Conservation (phyloP, 2,113 vertebrate species). For the Limanda limanda region DNA sequence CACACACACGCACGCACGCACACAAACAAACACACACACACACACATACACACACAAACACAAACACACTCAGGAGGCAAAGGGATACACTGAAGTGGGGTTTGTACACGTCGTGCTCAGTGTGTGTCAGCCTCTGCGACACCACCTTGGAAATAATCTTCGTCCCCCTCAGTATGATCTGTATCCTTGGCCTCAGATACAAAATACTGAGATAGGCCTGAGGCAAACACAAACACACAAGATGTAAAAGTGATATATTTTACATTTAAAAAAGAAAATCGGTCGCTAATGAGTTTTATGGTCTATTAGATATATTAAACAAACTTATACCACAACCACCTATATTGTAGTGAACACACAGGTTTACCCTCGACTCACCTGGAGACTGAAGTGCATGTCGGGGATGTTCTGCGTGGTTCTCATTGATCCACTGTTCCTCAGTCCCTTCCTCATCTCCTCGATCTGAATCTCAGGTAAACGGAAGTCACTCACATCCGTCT, state of each 20-base stretch:
- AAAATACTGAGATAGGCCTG: slow-evolving; percentile 87
- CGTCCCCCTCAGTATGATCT: slow-evolving; percentile 85
- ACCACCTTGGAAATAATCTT: slow-evolving; percentile 84
- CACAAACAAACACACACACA: no score
- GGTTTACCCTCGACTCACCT: slow-evolving; percentile 72
- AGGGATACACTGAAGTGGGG: slow-evolving; percentile 86
- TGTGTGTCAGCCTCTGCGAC: slow-evolving; percentile 81
- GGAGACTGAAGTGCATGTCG: slow-evolving; percentile 86
- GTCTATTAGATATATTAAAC: no score
- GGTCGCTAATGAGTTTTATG: no score
- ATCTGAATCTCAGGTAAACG: slow-evolving; percentile 81
- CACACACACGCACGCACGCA: no score
- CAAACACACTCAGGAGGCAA: no score
- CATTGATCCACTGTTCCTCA: slow-evolving; percentile 48
- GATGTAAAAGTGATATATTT: no score
- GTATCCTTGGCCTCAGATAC: slow-evolving; percentile 86
- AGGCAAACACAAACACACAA: background rate
- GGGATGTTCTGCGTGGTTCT: slow-evolving; percentile 70
- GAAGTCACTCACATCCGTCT: slow-evolving; percentile 80
- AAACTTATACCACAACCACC: no score
- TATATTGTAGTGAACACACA: background rate
- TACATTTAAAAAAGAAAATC: no score
- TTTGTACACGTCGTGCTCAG: slow-evolving; percentile 86
- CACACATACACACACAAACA: no score
- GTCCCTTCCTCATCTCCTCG: slow-evolving; percentile 71